These are phyloP conservation scores for Mixornis gularis DNA, from an alignment of 2,113 vertebrate species.

Conservation along the genomic window DNA sequence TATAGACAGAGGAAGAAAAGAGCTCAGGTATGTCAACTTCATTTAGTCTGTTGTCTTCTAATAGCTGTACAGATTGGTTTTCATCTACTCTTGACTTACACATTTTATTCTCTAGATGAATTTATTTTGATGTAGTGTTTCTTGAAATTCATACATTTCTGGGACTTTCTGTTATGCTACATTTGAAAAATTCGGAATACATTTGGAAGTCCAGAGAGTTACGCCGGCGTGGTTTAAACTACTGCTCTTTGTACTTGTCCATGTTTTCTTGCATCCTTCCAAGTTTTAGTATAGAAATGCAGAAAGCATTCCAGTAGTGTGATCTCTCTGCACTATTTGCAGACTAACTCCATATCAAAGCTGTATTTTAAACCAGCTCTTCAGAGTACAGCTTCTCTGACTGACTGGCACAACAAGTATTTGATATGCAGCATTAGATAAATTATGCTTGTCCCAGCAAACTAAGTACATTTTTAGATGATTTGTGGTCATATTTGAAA, in stretches of 20 bases:
- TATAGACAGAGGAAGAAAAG: neutral
- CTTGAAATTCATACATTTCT: neutral
- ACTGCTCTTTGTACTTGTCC: neutral
- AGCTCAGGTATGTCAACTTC: neutral
- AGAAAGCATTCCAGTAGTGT: neutral
- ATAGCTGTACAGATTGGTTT: neutral
- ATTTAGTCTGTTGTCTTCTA: neutral
- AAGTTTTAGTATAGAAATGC: neutral
- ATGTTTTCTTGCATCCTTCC: neutral
- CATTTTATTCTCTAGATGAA: neutral
- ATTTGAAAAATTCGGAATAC: neutral
- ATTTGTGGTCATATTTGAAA: neutral
- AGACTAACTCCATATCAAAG: neutral
- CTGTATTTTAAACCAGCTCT: neutral
- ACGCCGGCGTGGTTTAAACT: neutral
- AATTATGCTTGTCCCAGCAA: neutral
- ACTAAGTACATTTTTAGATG: neutral
- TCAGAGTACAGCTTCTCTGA: neutral
- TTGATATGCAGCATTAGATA: neutral
- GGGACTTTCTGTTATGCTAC: neutral
- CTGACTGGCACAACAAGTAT: neutral
- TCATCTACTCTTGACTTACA: neutral
- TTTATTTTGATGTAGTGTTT: neutral
- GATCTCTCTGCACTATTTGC: neutral
- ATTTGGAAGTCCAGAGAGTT: neutral